These are phyloP conservation scores for Megaptera novaeangliae DNA, from an alignment of 2,113 vertebrate species.

Conservation along the genomic window DNA sequence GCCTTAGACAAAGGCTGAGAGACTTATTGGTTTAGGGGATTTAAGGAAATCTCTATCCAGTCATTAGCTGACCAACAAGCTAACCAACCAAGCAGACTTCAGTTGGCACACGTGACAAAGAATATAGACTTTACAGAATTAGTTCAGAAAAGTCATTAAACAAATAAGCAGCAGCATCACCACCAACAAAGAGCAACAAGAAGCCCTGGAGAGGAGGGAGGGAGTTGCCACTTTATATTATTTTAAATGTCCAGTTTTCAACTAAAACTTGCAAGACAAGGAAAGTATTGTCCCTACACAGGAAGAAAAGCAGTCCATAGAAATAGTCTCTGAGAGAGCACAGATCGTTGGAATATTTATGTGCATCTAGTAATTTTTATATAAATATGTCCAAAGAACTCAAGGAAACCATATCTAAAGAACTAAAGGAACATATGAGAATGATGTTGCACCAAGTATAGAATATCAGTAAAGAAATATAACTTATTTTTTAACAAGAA, in stretches of 20 bases:
- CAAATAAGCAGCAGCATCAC: background rate
- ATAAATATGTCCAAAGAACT: background rate
- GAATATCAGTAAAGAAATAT: background rate
- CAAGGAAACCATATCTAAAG: background rate
- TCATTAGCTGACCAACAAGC: too few relatives aligned
- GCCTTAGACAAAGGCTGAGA: too few relatives aligned
- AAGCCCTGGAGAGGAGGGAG: background rate
- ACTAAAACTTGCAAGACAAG: background rate
- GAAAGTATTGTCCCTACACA: background rate
- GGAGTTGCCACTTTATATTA: background rate
- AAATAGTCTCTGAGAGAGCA: background rate
- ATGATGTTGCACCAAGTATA: background rate
- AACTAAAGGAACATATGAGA: too few relatives aligned
- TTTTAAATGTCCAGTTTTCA: background rate
- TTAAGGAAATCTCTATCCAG: too few relatives aligned
- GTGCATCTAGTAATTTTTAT: background rate
- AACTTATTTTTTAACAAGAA: background rate
- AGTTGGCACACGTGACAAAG: too few relatives aligned
- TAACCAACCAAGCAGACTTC: too few relatives aligned
- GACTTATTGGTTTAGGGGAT: too few relatives aligned
- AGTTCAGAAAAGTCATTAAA: too few relatives aligned
- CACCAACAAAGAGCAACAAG: background rate
- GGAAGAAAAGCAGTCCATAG: background rate
- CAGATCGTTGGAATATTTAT: too few relatives aligned
- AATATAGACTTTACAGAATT: too few relatives aligned